These are phyloP conservation scores for Platysteira castanea DNA, from an alignment of 2,113 vertebrate species.

Conservation along the genomic window DNA sequence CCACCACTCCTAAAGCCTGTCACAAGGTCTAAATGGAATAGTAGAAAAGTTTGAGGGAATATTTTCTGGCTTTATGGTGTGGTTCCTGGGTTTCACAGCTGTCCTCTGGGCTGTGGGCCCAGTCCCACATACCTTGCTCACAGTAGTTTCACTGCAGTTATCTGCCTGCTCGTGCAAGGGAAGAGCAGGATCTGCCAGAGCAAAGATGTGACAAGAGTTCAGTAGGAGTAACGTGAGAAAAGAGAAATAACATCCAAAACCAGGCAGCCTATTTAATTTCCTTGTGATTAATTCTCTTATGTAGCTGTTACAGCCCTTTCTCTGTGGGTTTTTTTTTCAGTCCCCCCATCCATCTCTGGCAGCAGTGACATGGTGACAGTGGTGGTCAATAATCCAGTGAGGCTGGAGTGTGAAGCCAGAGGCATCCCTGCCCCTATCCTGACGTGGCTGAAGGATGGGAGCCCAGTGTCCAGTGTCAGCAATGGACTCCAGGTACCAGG, in stretches of 20 bases:
- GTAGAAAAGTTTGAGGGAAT: background rate
- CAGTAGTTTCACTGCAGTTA: background rate
- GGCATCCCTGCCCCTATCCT: slow-evolving; percentile 89
- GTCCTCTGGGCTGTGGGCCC: background rate
- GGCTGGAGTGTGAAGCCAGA: slow-evolving; percentile 89
- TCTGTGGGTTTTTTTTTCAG: slow-evolving; percentile 21
- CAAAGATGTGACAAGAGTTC: background rate
- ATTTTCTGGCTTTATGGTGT: background rate
- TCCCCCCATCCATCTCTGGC: slow-evolving; percentile 87
- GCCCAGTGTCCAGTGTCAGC: slow-evolving; percentile 86
- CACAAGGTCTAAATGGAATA: background rate
- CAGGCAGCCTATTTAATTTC: background rate
- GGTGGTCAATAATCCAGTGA: slow-evolving; percentile 86
- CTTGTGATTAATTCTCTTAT: background rate
- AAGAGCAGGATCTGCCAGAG: background rate
- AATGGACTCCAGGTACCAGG: slow-evolving; percentile 84
- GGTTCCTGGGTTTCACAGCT: background rate
- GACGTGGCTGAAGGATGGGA: slow-evolving; percentile 95
- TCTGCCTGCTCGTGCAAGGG: background rate
- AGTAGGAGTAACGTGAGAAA: background rate
- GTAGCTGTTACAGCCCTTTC: background rate
- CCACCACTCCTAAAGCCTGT: background rate
- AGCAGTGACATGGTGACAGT: slow-evolving; percentile 78
- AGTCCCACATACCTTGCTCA: background rate
- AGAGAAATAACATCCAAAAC: background rate